Evolutionary conservation across 2,113 vertebrate species (phyloP), one percentile per base, ranked within the genome.

Genomic region (Hyperopisus bebe): DNA sequence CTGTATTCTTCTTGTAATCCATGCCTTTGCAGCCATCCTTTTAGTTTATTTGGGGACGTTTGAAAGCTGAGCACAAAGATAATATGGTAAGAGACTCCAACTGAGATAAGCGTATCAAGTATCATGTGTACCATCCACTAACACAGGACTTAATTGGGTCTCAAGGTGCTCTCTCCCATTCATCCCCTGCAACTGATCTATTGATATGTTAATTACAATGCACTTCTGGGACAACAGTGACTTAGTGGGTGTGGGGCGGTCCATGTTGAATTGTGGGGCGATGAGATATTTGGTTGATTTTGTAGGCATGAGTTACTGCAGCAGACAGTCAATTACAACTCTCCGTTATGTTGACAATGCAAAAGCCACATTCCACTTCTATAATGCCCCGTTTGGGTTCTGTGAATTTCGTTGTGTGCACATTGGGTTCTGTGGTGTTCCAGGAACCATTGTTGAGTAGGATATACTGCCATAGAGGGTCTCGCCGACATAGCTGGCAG

Each of bases 131-230:
- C 58, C n/a, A 50, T 4, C 53, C 47, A 42, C 58, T 70, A 70
- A n/a, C 44, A 42, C n/a, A 24, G 44, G 58, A 86, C 83, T 35
- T 86, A 86, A 70, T 70, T 51, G 55, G 83, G 82, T 89, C 89
- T 86, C 83, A 86, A 50, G 39, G 53, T 86, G 84, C 84, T 35
- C 50, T 42, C 84, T 9, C 46, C n/a, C 39, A 50, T 70, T 35
- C 84, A 35, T 90, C 55, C 17, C 42, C 24, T 17, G 83, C 50
- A 15, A 44, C 44, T 47, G 58, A 70, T 89, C 58, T 85, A 51
- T 46, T 55, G 55, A 62, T 89, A 85, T 85, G 89, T 58, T 89
- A 85, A 89, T 62, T 42, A 84, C 55, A 46, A 58, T 89, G 39
- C 42, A 27, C 53, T 48, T 27, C 39, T 46, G 35, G 50, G 80